Evolutionary conservation across 2,797 vertebrate genomes (phyloP).

Genomic region (Onychomys torridus): DNA sequence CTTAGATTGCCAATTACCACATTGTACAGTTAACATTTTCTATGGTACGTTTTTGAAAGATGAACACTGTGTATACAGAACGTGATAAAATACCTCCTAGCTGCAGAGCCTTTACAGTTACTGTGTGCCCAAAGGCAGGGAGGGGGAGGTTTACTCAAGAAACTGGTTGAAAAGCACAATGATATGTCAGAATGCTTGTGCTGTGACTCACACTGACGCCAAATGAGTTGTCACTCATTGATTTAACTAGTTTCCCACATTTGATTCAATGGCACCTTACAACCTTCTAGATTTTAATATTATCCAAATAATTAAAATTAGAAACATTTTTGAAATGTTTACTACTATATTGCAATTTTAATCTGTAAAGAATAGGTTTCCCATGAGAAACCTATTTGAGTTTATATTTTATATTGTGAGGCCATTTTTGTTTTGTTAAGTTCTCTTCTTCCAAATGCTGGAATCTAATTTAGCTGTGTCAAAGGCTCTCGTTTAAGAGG

Average conservation of each 20-base stretch:
- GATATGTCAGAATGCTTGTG: background rate
- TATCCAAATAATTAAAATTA: conserved; percentile 37
- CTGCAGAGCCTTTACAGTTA: background rate
- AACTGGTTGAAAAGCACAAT: background rate
- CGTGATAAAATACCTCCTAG: background rate
- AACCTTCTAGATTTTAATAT: conserved; percentile 34
- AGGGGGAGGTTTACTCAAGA: background rate
- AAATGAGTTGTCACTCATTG: background rate
- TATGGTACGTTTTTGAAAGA: conserved; percentile 17
- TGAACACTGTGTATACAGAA: background rate
- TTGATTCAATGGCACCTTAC: background rate
- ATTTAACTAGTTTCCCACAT: conserved; percentile 8
- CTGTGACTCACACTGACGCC: background rate
- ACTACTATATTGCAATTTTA: conserved; percentile 16
- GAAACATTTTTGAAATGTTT: conserved; percentile 41
- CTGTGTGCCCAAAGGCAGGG: background rate
- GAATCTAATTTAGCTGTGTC: background rate
- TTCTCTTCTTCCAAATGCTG: conserved; percentile 40
- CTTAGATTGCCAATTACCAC: background rate
- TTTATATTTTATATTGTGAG: background rate
- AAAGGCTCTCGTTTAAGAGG: background rate
- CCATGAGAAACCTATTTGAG: background rate
- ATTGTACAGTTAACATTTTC: conserved; percentile 1
- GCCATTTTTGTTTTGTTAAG: conserved; percentile 9
- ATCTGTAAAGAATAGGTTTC: conserved; percentile 31